phyloP scores from a whole-genome alignment of 2,888 invertebrate species.

The Pammene fasciana region DNA sequence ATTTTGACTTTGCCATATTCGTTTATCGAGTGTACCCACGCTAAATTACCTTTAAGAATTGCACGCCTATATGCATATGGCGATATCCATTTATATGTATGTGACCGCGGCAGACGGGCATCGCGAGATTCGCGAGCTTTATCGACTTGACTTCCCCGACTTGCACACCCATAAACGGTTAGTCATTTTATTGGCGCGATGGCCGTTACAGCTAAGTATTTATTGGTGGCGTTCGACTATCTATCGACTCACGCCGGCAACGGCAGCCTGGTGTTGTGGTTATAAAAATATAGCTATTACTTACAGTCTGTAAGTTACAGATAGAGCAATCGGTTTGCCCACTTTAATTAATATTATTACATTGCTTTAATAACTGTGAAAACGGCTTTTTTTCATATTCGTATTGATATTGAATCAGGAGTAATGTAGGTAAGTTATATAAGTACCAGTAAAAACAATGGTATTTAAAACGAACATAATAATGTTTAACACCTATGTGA shows the following conservation, averaged over 20 bases:
- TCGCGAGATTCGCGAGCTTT: constrained; percentile 8
- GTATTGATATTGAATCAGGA: background rate
- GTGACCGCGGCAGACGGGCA: constrained; percentile 9
- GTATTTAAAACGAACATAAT: background rate
- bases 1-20: constrained; percentile 62
- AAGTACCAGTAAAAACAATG: too few species aligned
- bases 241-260: constrained; percentile 16
- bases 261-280: constrained; percentile 12
- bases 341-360: constrained; percentile 7
- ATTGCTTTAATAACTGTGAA: constrained; percentile 2
- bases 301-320: constrained; percentile 23
- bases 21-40: constrained; percentile 61
- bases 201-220: constrained; percentile 56
- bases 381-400: background rate
- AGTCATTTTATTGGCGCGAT: constrained; percentile 58
- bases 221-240: constrained; percentile 45
- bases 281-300: constrained; percentile 31
- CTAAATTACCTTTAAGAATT: constrained; percentile 53
- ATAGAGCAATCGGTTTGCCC: background rate
- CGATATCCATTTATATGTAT: constrained; percentile 31
- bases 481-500: too few species aligned
- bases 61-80: constrained; percentile 21
- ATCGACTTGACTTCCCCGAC: constrained; percentile 40
- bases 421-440: too few species aligned
- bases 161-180: constrained; percentile 51